Evolutionary conservation across 1,140 invertebrate species (phyloP), one percentile per base, ranked within the genome.

Genomic region (Akabosia matsudoensis): DNA sequence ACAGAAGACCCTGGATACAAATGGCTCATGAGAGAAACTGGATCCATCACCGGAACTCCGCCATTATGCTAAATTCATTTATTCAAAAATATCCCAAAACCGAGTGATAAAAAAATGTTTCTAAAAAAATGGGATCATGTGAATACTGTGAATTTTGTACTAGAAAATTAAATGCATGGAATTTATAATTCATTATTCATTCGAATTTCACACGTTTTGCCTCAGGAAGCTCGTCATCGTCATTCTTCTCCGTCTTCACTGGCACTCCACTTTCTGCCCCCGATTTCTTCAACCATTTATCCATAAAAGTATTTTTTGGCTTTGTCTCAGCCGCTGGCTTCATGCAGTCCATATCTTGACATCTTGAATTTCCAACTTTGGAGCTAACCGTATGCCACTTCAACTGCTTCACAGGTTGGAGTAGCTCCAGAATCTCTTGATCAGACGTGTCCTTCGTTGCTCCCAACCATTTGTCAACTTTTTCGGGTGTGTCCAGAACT

Each of bases 21-120:
- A 10, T 96, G 93, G 93, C 85, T 96, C 18, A 84, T 90, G 78
- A 88, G 87, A 78, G 92, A 95, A 87, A 93, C 92, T 18, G 82
- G 88, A 77, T 87, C 90, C 14, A 81, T 89, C 52, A 81, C 16
- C 18, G 37, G 37, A 18, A 45, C 37, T 7, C 37, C 37, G 7
- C 18, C 79, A 1, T 51, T 76, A 26, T 71, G n/a, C 18, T 22
- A 22, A 26, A 22, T 22, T 61, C 56, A n/a, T n/a, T 22, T 14
- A 61, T 26, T 26, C 24, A 61, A 61, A 18, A 61, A 61, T 10
- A 61, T 14, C 56, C 7, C 18, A 45, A 45, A 45, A 45, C 37
- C 18, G 37, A 10, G 7, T 10, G 7, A 45, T 45, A 45, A 45
- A 45, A 45, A 45, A 45, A 45, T 45, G 18, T 45, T 18, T 45